phyloP scores from a whole-genome alignment of 2,888 invertebrate genomes.

The Ceramica pisi region DNA sequence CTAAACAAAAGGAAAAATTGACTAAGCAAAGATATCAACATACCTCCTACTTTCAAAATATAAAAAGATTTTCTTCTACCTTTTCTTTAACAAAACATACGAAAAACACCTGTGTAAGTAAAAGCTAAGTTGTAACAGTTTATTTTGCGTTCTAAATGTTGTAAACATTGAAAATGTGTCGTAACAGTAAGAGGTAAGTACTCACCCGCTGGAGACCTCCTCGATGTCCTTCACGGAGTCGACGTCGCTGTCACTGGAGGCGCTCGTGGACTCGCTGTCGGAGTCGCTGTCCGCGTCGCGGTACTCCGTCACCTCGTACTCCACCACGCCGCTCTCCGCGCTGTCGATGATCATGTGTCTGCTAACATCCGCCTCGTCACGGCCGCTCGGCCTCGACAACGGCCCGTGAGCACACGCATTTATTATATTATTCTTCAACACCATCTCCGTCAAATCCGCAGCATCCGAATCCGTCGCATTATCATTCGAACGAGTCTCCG shows the following conservation, averaged over 20 bases:
- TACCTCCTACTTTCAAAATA: slow-evolving; percentile 17
- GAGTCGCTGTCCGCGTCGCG: slow-evolving; percentile 83
- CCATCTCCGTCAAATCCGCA: slow-evolving; percentile 87
- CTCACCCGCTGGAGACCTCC: slow-evolving; percentile 85
- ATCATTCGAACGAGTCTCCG: slow-evolving; percentile 78
- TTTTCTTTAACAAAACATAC: not conserved
- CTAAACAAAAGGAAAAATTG: not conserved
- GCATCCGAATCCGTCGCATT: slow-evolving; percentile 84
- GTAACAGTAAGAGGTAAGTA: slow-evolving; percentile 17
- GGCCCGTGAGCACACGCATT: slow-evolving; percentile 89
- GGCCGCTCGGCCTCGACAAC: slow-evolving; percentile 73
- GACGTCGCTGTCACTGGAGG: slow-evolving; percentile 85
- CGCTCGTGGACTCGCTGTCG: slow-evolving; percentile 77
- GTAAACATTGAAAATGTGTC: slow-evolving; percentile 6
- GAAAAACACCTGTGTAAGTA: slow-evolving; percentile 19
- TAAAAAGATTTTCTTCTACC: slow-evolving; percentile 1
- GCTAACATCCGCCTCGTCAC: slow-evolving; percentile 79
- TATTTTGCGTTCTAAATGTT: slow-evolving; percentile 2
- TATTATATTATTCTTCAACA: slow-evolving; percentile 88
- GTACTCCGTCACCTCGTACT: slow-evolving; percentile 87
- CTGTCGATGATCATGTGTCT: slow-evolving; percentile 88
- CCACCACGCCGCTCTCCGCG: slow-evolving; percentile 83
- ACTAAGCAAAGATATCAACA: slow-evolving; percentile 7
- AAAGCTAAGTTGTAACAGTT: not conserved
- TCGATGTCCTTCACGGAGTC: slow-evolving; percentile 87